Evolutionary conservation across 2,797 vertebrate species (phyloP), one percentile per base, ranked within the genome.

Genomic region (Oryzias sinensis): DNA sequence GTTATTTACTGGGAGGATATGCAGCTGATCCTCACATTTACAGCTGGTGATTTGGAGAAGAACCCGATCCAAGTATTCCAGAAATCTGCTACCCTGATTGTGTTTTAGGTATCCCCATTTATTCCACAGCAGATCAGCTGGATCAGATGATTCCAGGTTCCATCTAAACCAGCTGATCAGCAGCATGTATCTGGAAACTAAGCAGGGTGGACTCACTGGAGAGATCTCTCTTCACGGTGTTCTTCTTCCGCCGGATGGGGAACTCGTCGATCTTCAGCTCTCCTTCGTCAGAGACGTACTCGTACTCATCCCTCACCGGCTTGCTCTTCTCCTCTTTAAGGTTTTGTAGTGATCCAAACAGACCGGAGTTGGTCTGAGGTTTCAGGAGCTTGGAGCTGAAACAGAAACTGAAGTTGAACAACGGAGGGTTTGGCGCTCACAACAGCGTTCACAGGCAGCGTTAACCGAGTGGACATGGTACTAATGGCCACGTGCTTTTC

Each of bases 231-330:
- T 97, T 99, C 1, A 93, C 87, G 0, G 93, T 84, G 50, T 93
- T 96, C 85, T 97, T 97, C 93, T 98, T 98, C 87, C 97, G 94
- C 77, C 97, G 92, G 84, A 99, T 99, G 77, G 97, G 97, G 88
- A 98, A 98, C 79, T 99, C 97, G 5, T 99, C 97, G 1, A 99
- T 99, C 91, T 98, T 98, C 64, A 99, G 90, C 85, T 98, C 97
- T 7, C 96, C 96, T 2, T 99, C 97, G 14, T 99, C 97, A 0
- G 97, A 99, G 49, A 98, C 97, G 0, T 99, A 99, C 65, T 99
- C 97, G 0, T 99, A 99, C 77, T 98, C 97, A 20, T 99, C 97
- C 63, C 95, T 92, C 64, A 98, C 92, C 0, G 95, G 94, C 86
- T 98, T 98, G 72, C 87, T 78, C 89, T 98, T 98, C 86, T 98